Conservation (phyloP, 2,797 vertebrate genomes). For the Falco columbarius region DNA sequence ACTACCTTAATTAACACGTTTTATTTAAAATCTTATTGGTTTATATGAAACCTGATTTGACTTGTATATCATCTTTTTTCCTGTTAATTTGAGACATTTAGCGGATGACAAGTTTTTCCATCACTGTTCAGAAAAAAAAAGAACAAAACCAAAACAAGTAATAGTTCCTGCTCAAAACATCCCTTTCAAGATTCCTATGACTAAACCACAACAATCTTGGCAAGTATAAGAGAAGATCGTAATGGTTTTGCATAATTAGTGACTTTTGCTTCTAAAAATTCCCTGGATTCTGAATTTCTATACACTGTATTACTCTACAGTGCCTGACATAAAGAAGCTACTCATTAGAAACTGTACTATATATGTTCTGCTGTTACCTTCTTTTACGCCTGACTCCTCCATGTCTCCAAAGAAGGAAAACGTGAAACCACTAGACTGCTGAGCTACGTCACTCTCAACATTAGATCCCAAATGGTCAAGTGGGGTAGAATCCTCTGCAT, state of each 20-base stretch:
- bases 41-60: background rate
- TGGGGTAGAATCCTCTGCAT: background rate
- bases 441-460: background rate
- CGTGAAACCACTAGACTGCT: constrained; percentile 75
- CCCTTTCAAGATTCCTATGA: background rate
- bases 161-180: background rate
- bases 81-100: background rate
- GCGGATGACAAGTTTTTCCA: background rate
- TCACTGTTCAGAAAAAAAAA: background rate
- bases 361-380: constrained; percentile 74
- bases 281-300: background rate
- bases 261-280: background rate
- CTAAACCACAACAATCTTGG: background rate
- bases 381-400: constrained; percentile 28
- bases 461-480: background rate
- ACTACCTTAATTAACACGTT: background rate
- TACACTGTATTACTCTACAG: background rate
- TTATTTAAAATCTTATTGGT: background rate
- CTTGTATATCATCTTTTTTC: background rate
- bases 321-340: background rate
- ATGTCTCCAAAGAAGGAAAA: constrained; percentile 90
- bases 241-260: background rate
- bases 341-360: background rate
- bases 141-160: no score
- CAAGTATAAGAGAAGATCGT: background rate